Base-by-base conservation (phyloP, 2,888 invertebrate genomes). In the Archips xylosteana region DNA sequence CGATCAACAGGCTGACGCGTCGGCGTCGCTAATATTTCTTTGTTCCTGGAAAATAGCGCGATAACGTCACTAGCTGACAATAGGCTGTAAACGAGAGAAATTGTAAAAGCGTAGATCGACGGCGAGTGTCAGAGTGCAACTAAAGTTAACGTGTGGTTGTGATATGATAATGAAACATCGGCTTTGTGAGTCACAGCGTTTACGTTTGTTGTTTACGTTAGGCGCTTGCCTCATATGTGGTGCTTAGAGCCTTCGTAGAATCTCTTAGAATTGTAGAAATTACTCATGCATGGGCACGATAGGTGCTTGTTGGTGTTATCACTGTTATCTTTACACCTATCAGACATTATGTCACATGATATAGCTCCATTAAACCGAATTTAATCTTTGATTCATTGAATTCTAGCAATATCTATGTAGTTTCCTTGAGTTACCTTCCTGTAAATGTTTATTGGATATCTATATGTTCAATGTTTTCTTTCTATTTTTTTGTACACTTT, bases 171-270 rank as follows among this genome's bases (percentile, higher is more conserved):
- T 92, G 92, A 92, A 87, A 86, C 88, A 86, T 88, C 91, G 90
- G 92, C 92, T 92, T 92, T 86, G 94, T 94, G 94, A 94, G 93
- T 94, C 94, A 94, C 86, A 54, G 54, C 92, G 92, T 92, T 91
- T 92, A 91, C 87, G 88, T 90, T 92, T 92, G 85, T 88, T 93
- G 92, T 93, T 93, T 92, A 92, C 90, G 82, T 87, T 88, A 80
- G 77, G 83, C 79, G 80, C 83, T 84, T 79, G 78, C 81, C 79
- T 84, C 81, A 81, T 81, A 79, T 81, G 81, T 80, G 82, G 77
- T 79, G 77, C 75, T 13, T 81, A 77, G 80, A 78, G 83, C 78
- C 78, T 89, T 86, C 85, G 80, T 87, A 87, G 89, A 88, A 87
- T 78, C 78, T 79, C 77, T 83, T 87, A 85, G 81, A 83, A 79